Percentiles rank a stretch among this genome's conserved stretches.
phyloP scores from a whole-genome alignment of 2,113 vertebrate genomes.

The Macrotis lagotis region DNA sequence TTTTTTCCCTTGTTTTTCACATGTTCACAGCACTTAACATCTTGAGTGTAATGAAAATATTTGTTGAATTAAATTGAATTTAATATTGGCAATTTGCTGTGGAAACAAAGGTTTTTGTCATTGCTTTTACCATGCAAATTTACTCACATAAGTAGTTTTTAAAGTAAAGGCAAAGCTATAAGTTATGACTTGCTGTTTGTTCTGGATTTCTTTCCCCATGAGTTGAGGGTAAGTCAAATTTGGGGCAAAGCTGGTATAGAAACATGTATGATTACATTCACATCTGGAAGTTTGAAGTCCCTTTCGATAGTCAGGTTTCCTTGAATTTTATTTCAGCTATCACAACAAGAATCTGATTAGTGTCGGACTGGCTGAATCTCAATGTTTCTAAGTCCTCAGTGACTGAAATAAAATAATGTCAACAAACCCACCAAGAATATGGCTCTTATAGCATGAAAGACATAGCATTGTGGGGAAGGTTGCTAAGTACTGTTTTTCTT shows the following conservation, averaged over 20 bases:
- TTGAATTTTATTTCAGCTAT: slow-evolving; percentile 36
- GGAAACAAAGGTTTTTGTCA: neutral
- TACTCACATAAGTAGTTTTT: slow-evolving; percentile 30
- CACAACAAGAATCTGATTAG: slow-evolving; percentile 29
- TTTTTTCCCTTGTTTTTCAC: neutral
- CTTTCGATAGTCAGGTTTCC: slow-evolving; percentile 22
- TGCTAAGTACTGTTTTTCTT: neutral
- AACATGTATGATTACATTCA: neutral
- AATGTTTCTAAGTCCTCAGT: slow-evolving; percentile 14
- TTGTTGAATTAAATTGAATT: neutral
- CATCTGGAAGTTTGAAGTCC: neutral
- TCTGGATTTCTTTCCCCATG: slow-evolving; percentile 10
- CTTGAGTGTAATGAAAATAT: neutral
- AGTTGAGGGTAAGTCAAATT: slow-evolving; percentile 52
- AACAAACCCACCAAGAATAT: neutral
- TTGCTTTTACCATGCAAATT: slow-evolving; percentile 37
- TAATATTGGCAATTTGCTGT: neutral
- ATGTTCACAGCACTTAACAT: neutral
- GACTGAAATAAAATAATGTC: neutral
- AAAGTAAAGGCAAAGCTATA: slow-evolving; percentile 41
- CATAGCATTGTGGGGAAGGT: neutral
- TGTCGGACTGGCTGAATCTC: slow-evolving; percentile 41
- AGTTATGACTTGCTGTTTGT: slow-evolving; percentile 30
- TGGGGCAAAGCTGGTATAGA: neutral
- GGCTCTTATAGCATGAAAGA: neutral